Evolutionary conservation across 2,113 vertebrate genomes (phyloP).

Genomic region (Sclerurus mexicanus): DNA sequence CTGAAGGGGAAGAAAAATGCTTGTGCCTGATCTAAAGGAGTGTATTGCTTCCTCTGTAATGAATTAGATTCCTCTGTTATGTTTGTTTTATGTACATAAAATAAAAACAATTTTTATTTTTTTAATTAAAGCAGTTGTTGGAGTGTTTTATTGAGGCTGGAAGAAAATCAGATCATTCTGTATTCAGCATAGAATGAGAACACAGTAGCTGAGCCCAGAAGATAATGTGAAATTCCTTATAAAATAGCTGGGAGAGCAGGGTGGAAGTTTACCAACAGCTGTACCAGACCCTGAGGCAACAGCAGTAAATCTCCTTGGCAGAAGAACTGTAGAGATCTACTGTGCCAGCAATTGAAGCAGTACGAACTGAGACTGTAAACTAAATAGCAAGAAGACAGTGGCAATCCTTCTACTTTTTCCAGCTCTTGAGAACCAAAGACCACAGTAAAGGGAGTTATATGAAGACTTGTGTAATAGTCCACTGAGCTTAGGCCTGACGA

Average conservation of each 20-base stretch:
- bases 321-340: background rate
- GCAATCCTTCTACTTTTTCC: background rate
- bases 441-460: background rate
- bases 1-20: background rate
- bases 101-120: background rate
- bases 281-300: background rate
- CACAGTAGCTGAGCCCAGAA: background rate
- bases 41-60: background rate
- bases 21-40: background rate
- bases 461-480: background rate
- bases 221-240: background rate
- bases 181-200: background rate
- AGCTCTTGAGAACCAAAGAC: background rate
- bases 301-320: slow-evolving; percentile 24
- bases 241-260: background rate
- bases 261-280: slow-evolving; percentile 17
- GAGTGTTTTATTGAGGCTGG: background rate
- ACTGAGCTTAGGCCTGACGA: background rate
- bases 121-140: background rate
- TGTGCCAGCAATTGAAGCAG: background rate
- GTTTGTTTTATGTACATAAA: background rate
- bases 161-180: background rate
- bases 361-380: background rate
- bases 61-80: background rate
- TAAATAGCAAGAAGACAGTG: background rate